Base-by-base conservation (phyloP, 2,888 invertebrate genomes). In the Linnaemya tessellans region DNA sequence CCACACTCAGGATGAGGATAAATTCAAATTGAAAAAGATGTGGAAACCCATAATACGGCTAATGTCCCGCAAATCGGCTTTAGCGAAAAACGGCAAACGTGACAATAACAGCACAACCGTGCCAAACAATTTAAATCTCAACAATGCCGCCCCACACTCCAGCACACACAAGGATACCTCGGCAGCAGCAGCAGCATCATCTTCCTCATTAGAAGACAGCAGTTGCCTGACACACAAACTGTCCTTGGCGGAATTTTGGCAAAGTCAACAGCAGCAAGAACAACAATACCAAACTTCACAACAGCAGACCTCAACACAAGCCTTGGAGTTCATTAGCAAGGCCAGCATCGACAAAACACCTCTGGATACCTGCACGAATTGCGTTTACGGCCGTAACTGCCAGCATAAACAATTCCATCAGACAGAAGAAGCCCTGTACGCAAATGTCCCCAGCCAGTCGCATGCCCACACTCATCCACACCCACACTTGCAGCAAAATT, bases 401-500 rank as follows among this genome's bases (percentile, higher is more conserved):
- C 92, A 91, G 87, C 92, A 92, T 70, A 96, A 88, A 25, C 89
- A 89, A 54, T 85, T 80, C 75, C 90, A 89, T 86, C 87, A 74
- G 56, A 84, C 20, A 65, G 86, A 70, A 68, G 82, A 70, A 68
- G 82, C 22, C 64, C 60, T 51, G 41, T 56, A 82, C 46, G 11
- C 73, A 41, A 51, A 74, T 64, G 30, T 9, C 81, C 80, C 0
- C 84, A 82, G 0, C 77, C 86, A 2, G 70, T 68, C 4, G 65
- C 75, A 15, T 54, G 25, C 25, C 38, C 81, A 13, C 18, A 62
- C 7, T 30, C 78, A 62, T 22, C 70, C 38, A 30, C 56, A 75
- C 7, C 75, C 74, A 13, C 62, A 38, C 11, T 43, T 67, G 0
- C 84, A 70, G 11, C 79, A 78, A 71, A 68, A 62, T 30, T 56